These are phyloP conservation scores for Lasiommata megera DNA, from an alignment of 2,888 invertebrate species.

Conservation along the genomic window DNA sequence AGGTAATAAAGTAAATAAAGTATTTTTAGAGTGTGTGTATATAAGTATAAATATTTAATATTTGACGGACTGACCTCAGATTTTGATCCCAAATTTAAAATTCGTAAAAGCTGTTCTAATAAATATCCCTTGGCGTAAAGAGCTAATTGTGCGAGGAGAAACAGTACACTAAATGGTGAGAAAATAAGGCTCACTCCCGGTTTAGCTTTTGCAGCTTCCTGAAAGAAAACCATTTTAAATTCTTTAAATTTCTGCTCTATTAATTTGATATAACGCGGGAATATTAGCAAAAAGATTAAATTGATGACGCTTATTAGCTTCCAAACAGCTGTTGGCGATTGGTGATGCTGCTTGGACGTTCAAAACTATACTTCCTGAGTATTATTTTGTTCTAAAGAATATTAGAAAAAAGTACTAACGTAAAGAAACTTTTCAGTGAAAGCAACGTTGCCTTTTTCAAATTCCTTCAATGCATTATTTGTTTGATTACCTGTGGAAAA, in stretches of 20 bases:
- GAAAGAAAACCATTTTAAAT: not conserved
- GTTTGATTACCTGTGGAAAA: not conserved
- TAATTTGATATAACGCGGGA: too few relatives aligned
- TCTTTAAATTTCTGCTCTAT: not conserved
- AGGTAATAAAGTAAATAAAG: not conserved
- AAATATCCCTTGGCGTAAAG: constrained; percentile 28
- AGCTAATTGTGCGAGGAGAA: constrained; percentile 34
- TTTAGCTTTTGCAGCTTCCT: constrained; percentile 20
- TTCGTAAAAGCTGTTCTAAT: constrained; percentile 26
- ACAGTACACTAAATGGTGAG: constrained; percentile 36
- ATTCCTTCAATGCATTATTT: constrained; percentile 14
- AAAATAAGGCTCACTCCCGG: constrained; percentile 32
- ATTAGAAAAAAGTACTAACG: constrained; percentile 26
- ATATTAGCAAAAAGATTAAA: too few relatives aligned
- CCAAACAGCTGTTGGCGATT: not conserved
- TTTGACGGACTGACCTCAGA: not conserved
- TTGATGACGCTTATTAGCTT: too few relatives aligned
- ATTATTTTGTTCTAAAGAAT: too few relatives aligned
- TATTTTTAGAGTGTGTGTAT: too few relatives aligned
- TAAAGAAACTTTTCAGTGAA: constrained; percentile 31
- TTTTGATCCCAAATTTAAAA: constrained; percentile 29
- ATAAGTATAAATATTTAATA: too few relatives aligned
- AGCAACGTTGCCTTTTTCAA: constrained; percentile 26
- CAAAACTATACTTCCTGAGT: too few relatives aligned
- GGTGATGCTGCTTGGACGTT: too few relatives aligned